These are phyloP conservation scores for Sclerodermus sp. DNA, from an alignment of 2,888 invertebrate genomes.

Conservation along the genomic window DNA sequence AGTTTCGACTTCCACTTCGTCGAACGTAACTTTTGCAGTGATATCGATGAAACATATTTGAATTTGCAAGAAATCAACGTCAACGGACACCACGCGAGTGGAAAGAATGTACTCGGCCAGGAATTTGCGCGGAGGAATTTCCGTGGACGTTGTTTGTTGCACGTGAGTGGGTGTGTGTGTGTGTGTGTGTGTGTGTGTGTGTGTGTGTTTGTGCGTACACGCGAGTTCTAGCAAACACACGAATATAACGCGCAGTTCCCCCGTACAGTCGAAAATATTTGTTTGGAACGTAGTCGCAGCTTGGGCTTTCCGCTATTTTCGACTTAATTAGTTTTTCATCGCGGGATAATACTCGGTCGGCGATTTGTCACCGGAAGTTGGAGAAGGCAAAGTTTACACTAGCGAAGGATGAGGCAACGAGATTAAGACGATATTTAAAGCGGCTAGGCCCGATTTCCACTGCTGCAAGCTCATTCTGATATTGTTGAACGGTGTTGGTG, in stretches of 20 bases:
- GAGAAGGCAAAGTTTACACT: slow-evolving; percentile 24
- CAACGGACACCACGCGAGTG: too few species aligned
- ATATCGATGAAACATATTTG: too few species aligned
- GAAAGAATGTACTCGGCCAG: slow-evolving; percentile 2
- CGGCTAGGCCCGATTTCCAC: slow-evolving; percentile 16
- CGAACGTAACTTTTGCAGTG: too few species aligned
- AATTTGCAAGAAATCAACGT: too few species aligned
- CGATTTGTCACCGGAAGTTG: slow-evolving; percentile 28
- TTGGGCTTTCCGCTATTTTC: slow-evolving; percentile 16
- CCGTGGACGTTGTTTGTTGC: neutral
- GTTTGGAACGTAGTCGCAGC: neutral
- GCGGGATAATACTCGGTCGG: slow-evolving; percentile 35
- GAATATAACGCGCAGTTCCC: neutral
- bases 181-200: too few species aligned
- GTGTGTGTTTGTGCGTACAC: neutral
- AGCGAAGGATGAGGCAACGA: slow-evolving; percentile 9
- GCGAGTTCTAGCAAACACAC: neutral
- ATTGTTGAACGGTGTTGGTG: too few species aligned
- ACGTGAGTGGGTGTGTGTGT: too few species aligned
- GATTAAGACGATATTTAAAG: slow-evolving; percentile 46
- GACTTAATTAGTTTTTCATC: slow-evolving; percentile 48
- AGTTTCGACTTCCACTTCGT: too few species aligned
- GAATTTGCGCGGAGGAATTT: neutral
- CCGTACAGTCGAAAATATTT: neutral
- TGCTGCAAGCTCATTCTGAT: too few species aligned